These are phyloP conservation scores for Calephelis perditalis DNA, from an alignment of 2,888 invertebrate species.

Conservation along the genomic window DNA sequence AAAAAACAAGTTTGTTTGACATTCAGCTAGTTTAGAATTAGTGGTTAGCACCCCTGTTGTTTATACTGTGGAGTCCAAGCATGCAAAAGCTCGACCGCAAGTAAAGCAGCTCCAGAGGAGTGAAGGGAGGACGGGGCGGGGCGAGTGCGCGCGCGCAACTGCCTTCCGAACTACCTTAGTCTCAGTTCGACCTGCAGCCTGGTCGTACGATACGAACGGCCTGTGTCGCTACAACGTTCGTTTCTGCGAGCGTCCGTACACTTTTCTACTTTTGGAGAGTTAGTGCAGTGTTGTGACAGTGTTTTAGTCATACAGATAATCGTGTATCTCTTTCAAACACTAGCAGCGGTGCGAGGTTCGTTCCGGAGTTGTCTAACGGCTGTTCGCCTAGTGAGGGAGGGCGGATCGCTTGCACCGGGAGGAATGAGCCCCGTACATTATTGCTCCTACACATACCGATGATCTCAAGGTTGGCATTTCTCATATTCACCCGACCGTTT, in stretches of 20 bases:
- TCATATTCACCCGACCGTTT: conserved; percentile 40
- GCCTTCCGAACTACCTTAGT: conserved; percentile 50
- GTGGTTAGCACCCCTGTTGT: conserved; percentile 54
- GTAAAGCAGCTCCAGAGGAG: conserved; percentile 39
- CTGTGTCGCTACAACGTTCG: conserved; percentile 61
- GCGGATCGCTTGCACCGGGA: conserved; percentile 69
- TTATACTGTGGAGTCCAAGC: conserved; percentile 46
- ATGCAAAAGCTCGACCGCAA: conserved; percentile 59
- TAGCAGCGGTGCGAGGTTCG: conserved; percentile 55
- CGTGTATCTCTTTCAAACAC: conserved; percentile 72
- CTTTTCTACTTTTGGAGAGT: conserved; percentile 60
- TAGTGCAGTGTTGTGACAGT: conserved; percentile 73
- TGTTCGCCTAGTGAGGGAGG: conserved; percentile 73
- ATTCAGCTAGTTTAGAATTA: conserved; percentile 50
- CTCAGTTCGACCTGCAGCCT: conserved; percentile 69
- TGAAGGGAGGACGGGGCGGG: conserved; percentile 31
- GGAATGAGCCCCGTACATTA: conserved; percentile 76
- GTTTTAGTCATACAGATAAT: conserved; percentile 69
- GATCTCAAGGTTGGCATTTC: conserved; percentile 73
- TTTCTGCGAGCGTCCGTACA: conserved; percentile 60
- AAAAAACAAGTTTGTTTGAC: conserved; percentile 21
- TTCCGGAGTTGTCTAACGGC: conserved; percentile 67
- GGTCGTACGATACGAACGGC: conserved; percentile 59
- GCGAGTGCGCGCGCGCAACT: conserved; percentile 40
- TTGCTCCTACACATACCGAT: conserved; percentile 72